Conservation (phyloP, 2,113 vertebrate species). For the Neotoma lepida region DNA sequence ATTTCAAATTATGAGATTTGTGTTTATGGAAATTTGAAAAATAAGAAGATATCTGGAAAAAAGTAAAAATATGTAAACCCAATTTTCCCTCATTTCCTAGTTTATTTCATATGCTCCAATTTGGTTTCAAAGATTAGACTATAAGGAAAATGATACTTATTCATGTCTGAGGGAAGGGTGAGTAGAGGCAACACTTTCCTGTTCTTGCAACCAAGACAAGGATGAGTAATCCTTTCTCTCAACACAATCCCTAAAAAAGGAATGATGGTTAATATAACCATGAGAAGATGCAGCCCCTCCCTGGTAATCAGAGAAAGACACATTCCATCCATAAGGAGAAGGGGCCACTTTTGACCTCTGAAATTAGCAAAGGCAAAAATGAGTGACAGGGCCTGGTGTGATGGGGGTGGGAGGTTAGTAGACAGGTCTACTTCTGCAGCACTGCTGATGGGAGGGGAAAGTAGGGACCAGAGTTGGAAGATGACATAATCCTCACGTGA, state of each 20-base stretch:
- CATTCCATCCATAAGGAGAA: conserved; percentile 59
- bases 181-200: conserved; percentile 31
- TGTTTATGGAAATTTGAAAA: not conserved
- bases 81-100: conserved; percentile 5
- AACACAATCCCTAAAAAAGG: conserved; percentile 33
- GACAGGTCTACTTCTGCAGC: conserved; percentile 19
- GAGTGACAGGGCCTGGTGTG: conserved; percentile 63
- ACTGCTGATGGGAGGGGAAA: conserved; percentile 63
- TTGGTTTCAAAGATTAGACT: conserved; percentile 33
- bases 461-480: conserved; percentile 56
- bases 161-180: not conserved
- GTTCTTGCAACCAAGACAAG: conserved; percentile 46
- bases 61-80: not conserved
- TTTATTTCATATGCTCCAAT: not conserved
- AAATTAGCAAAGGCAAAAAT: conserved; percentile 63
- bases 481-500: conserved; percentile 75
- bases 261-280: conserved; percentile 28
- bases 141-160: conserved; percentile 10
- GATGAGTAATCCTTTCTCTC: conserved; percentile 3
- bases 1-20: conserved; percentile 48
- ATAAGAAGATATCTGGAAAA: conserved; percentile 31
- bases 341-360: conserved; percentile 62
- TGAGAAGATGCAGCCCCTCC: conserved; percentile 52
- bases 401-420: not conserved
- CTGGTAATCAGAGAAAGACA: conserved; percentile 67